phyloP scores from a whole-genome alignment of 2,888 invertebrate genomes.

The Lissocephala sabroskyi region DNA sequence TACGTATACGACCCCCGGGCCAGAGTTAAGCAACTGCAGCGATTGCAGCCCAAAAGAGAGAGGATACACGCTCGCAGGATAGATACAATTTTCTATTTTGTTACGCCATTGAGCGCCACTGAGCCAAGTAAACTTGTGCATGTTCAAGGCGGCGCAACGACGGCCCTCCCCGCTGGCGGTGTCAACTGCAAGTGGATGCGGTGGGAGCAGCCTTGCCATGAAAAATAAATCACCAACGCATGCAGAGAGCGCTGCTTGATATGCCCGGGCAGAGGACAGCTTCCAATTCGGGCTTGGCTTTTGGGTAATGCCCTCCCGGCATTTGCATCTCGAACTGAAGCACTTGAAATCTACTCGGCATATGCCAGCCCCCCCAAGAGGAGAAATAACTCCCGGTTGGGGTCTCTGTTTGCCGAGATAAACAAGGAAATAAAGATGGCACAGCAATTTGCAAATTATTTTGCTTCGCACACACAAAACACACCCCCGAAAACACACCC shows the following conservation, averaged over 20 bases:
- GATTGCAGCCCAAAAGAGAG: neutral
- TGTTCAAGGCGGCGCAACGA: conserved; percentile 10
- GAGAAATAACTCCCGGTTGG: too few species aligned
- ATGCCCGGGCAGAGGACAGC: too few species aligned
- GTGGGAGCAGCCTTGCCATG: conserved; percentile 14
- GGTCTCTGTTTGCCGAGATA: neutral
- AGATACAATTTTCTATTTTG: conserved; percentile 50
- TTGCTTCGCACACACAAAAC: conserved; percentile 57
- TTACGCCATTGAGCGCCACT: conserved; percentile 62
- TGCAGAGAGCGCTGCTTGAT: neutral
- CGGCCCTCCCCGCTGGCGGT: conserved; percentile 1
- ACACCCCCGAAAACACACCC: conserved; percentile 12
- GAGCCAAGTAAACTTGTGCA: conserved; percentile 41
- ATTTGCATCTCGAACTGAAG: conserved; percentile 31
- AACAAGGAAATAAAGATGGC: conserved; percentile 37
- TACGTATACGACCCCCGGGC: conserved; percentile 2
- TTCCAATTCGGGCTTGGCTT: conserved; percentile 3
- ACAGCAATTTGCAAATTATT: conserved; percentile 63
- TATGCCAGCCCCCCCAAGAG: conserved; percentile 8
- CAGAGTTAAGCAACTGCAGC: neutral
- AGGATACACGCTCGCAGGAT: neutral
- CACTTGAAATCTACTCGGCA: conserved; percentile 31
- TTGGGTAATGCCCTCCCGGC: conserved; percentile 3
- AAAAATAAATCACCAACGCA: too few species aligned
- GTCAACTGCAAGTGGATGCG: conserved; percentile 33